Conservation (phyloP, 2,113 vertebrate species). For the Ochotona curzoniae region DNA sequence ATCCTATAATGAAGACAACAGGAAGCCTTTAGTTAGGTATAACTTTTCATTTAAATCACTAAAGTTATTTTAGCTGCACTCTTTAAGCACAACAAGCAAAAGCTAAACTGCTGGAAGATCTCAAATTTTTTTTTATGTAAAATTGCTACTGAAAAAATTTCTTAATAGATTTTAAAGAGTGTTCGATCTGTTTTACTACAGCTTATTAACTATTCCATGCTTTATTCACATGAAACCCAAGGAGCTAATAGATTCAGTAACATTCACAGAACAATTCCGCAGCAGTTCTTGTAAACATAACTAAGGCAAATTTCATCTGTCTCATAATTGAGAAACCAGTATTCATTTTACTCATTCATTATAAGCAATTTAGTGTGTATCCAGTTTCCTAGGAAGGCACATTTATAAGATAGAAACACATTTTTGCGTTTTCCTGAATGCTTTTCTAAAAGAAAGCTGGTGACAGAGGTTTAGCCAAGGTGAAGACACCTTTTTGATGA, state of each 20-base stretch:
- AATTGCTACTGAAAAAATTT: background rate
- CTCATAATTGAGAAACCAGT: background rate
- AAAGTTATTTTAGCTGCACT: background rate
- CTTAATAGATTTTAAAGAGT: background rate
- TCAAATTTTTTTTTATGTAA: background rate
- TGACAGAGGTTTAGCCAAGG: too few relatives aligned
- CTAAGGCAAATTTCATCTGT: background rate
- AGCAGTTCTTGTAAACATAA: background rate
- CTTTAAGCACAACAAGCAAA: background rate
- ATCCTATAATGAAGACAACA: background rate
- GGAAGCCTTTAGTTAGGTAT: background rate
- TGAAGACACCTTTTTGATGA: too few relatives aligned
- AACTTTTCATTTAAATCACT: background rate
- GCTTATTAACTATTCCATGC: background rate
- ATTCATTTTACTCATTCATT: conserved; percentile 4
- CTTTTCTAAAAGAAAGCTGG: conserved; percentile 12
- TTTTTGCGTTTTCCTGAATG: background rate
- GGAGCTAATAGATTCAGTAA: background rate
- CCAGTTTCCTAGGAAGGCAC: background rate
- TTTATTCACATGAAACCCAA: background rate
- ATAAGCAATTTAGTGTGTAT: background rate
- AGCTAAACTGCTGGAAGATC: background rate
- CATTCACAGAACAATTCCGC: background rate
- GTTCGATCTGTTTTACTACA: background rate
- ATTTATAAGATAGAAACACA: background rate